Evolutionary conservation across 2,113 vertebrate genomes (phyloP), one percentile per base, ranked within the genome.

Genomic region (Pleuronectes platessa): DNA sequence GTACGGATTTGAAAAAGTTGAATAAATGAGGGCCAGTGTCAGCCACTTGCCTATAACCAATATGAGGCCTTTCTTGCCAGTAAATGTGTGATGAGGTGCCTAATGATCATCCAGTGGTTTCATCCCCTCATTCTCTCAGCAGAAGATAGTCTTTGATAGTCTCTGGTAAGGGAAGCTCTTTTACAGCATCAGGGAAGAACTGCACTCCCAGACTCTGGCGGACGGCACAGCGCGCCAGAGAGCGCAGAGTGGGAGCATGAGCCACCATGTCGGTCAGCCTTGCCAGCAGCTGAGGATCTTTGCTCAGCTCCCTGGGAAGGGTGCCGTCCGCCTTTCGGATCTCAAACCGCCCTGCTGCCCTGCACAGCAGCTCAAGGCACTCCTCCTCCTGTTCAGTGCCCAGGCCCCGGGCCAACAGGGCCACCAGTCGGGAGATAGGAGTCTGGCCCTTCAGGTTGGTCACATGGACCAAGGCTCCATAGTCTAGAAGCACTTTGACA

Each of bases 361-460:
- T 87, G 55, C 94, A 95, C 18, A 99, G 94, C 55, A 99, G 91
- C 35, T 97, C 96, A 20, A 99, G 93, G 84, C 98, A 99, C 80
- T 96, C 94, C 74, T 98, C 97, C 80, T 98, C 97, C 0, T 97
- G 94, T 51, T 98, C 95, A 0, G 96, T 96, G 31, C 97, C 97
- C 73, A 98, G 92, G 2, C 97, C 97, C 23, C 97, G 92, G 3
- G 95, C 96, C 82, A 99, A 86, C 49, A 99, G 89, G 0, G 96
- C 96, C 70, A 96, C 96, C 68, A 99, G 84, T 0, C 97, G 94
- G 0, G 97, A 97, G 62, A 97, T 95, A 20, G 98, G 98, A 4
- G 93, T 98, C 80, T 99, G 97, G 15, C 98, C 97, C 86, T 98
- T 98, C 20, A 98, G 82, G 85, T 99, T 99, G 71, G 95, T 94